phyloP scores from a whole-genome alignment of 2,113 vertebrate species.

The Colossoma macropomum region DNA sequence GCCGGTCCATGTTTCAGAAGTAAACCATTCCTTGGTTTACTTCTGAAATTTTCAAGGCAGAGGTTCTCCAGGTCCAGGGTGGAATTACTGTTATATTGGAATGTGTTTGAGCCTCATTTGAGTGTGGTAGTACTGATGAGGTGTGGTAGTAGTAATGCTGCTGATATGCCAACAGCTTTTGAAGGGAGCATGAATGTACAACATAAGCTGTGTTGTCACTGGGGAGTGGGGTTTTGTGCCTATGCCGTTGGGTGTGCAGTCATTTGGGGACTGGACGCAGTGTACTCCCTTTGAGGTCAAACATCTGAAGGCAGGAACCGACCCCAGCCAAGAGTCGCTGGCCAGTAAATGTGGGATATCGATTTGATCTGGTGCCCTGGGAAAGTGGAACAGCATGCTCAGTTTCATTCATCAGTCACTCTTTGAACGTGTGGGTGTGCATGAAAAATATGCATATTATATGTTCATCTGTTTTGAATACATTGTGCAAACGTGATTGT shows the following conservation, averaged over 20 bases:
- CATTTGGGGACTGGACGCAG: neutral
- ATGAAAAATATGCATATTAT: neutral
- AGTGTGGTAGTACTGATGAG: too few relatives aligned
- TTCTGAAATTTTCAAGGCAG: too few relatives aligned
- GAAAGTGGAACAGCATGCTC: conserved; percentile 29
- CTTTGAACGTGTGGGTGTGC: neutral
- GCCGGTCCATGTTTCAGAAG: too few relatives aligned
- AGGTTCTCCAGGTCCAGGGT: too few relatives aligned
- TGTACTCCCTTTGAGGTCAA: neutral
- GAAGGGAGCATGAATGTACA: neutral
- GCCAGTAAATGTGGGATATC: conserved; percentile 42
- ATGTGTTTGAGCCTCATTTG: too few relatives aligned
- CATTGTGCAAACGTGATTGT: neutral
- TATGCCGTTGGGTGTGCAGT: conserved; percentile 5
- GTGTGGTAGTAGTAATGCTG: neutral
- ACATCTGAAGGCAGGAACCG: conserved; percentile 47
- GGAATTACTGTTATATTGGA: too few relatives aligned
- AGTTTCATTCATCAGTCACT: neutral
- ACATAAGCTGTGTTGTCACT: neutral
- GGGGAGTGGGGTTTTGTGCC: neutral
- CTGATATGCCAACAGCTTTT: neutral
- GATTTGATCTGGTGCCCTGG: conserved; percentile 45
- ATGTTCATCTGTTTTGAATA: neutral
- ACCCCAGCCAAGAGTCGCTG: conserved; percentile 14
- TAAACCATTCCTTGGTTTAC: too few relatives aligned